A percentile compares a stretch with the other conserved stretches of the same genome.
These are phyloP conservation scores for Drosophila paramelanica DNA, from an alignment of 2,888 invertebrate genomes.

Conservation along the genomic window DNA sequence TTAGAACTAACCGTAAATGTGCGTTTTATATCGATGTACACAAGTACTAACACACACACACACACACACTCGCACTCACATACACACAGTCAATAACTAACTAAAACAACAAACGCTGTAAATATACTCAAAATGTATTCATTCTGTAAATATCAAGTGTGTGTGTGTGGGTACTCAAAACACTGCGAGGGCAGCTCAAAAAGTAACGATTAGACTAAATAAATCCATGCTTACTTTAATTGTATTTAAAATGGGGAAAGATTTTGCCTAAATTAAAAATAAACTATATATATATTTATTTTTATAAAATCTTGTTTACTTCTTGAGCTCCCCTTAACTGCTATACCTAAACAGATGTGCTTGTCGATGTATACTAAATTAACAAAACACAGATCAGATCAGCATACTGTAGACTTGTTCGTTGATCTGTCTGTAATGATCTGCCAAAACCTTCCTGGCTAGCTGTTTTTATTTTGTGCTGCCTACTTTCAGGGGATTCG, in stretches of 20 bases:
- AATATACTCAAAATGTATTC: conserved; percentile 42
- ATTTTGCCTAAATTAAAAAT: no score
- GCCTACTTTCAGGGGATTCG: conserved; percentile 91
- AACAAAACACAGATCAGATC: conserved; percentile 30
- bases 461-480: conserved; percentile 25
- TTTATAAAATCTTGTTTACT: neutral
- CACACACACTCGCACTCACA: neutral
- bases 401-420: conserved; percentile 51
- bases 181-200: conserved; percentile 24
- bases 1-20: conserved; percentile 46
- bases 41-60: conserved; percentile 34
- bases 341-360: conserved; percentile 26
- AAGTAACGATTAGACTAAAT: neutral
- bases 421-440: conserved; percentile 14
- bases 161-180: conserved; percentile 22
- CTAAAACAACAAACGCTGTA: conserved; percentile 25
- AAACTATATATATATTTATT: no score
- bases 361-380: conserved; percentile 57
- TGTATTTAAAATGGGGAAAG: no score
- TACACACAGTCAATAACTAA: conserved; percentile 8
- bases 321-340: conserved; percentile 24
- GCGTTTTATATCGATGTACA: conserved; percentile 65
- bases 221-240: no score
- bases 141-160: conserved; percentile 45
- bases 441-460: neutral